Percentiles rank a stretch among this genome's conserved stretches.
Conservation (phyloP, 1,140 invertebrate genomes). For the Tyrophagus putrescentiae region DNA sequence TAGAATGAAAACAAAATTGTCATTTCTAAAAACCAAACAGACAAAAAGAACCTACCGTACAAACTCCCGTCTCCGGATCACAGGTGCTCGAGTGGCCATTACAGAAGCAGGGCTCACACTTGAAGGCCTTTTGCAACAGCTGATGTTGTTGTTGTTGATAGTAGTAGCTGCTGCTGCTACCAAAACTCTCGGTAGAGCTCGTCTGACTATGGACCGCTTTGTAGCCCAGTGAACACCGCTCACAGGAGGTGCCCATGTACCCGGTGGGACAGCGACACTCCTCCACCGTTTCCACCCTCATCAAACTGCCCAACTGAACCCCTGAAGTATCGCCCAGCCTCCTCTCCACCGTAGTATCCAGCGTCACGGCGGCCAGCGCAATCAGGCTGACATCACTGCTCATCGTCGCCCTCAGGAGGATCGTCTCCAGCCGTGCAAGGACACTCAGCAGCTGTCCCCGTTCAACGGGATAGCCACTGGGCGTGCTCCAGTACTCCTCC, state of each 20-base stretch:
- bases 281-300: slow-evolving; percentile 61
- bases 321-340: background rate
- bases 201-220: background rate
- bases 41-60: slow-evolving; percentile 39
- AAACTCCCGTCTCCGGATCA: slow-evolving; percentile 79
- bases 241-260: slow-evolving; percentile 49
- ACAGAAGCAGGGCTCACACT: slow-evolving; percentile 75
- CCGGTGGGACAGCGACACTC: slow-evolving; percentile 78
- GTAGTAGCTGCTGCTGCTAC: no score
- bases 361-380: slow-evolving; percentile 46
- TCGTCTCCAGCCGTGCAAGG: slow-evolving; percentile 58
- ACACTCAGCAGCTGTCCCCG: slow-evolving; percentile 81
- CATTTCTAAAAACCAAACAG: background rate
- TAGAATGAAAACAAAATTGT: background rate
- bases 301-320: no score
- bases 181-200: no score
- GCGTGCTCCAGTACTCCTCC: slow-evolving; percentile 51
- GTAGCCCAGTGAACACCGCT: background rate
- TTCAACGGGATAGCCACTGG: slow-evolving; percentile 48
- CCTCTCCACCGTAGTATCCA: slow-evolving; percentile 46
- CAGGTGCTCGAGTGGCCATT: slow-evolving; percentile 74
- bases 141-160: no score
- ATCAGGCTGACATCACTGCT: slow-evolving; percentile 50
- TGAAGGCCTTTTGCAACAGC: no score
- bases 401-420: slow-evolving; percentile 75